These are phyloP conservation scores for Montipora foliosa DNA, from an alignment of 64 coral and sea anemone species.

Conservation along the genomic window DNA sequence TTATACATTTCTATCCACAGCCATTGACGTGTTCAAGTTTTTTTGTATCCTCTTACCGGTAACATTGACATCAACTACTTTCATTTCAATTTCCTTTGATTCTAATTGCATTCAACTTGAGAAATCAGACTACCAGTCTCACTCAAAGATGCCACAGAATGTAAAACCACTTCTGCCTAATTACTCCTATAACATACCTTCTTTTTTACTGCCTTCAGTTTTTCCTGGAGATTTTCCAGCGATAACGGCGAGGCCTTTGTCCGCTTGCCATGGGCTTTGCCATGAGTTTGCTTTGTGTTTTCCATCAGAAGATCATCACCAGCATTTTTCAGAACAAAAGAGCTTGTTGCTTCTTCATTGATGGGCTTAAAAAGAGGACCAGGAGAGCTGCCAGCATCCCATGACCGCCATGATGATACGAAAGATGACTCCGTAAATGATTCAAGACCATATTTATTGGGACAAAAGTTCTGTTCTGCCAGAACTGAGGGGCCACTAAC, in stretches of 20 bases:
- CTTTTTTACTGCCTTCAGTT: conserved; percentile 76
- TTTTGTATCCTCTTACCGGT: no score
- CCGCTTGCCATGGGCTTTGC: conserved; percentile 62
- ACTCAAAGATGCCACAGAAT: no score
- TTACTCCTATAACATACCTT: conserved; percentile 41
- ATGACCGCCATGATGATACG: conserved; percentile 52
- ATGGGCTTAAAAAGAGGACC: neutral
- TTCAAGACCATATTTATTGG: conserved; percentile 61
- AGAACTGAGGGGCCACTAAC: conserved; percentile 81
- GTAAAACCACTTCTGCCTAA: neutral
- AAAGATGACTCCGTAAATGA: conserved; percentile 81
- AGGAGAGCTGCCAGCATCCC: conserved; percentile 5
- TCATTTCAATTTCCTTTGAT: no score
- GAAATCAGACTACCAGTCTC: no score
- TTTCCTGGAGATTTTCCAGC: conserved; percentile 83
- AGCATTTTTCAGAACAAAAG: neutral
- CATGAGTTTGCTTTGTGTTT: conserved; percentile 41
- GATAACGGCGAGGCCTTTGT: conserved; percentile 73
- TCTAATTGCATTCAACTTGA: no score
- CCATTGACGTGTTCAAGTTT: no score
- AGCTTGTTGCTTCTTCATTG: conserved; percentile 2
- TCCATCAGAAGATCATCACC: neutral
- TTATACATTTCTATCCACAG: no score
- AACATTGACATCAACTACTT: no score
- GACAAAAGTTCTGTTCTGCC: conserved; percentile 49